Evolutionary conservation across 2,113 vertebrate species (phyloP).

Genomic region (Ageneiosus marmoratus): DNA sequence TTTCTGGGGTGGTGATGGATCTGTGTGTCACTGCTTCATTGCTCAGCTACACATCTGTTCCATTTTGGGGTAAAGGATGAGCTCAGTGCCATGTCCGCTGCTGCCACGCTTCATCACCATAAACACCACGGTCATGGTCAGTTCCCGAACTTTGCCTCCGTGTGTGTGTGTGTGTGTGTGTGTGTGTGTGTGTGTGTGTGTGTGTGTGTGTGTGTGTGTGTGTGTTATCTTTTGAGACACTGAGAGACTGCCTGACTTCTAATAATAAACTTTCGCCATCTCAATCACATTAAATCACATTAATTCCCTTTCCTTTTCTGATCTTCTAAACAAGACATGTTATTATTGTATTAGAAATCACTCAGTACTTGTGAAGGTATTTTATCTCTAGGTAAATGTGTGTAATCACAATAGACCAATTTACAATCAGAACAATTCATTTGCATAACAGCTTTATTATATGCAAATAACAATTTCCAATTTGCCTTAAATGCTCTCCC

Average conservation of each 20-base stretch:
- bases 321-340: not conserved
- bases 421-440: conserved; percentile 18
- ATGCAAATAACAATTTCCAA: conserved; percentile 21
- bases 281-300: not conserved
- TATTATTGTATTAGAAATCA: not conserved
- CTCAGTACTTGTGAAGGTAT: conserved; percentile 17
- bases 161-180: conserved; percentile 12
- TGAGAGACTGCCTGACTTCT: not conserved
- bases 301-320: not conserved
- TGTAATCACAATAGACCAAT: conserved; percentile 3
- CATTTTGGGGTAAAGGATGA: conserved; percentile 58
- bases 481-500: not conserved
- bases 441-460: not conserved
- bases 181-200: conserved; percentile 34
- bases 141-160: conserved; percentile 31
- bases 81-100: conserved; percentile 64
- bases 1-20: not conserved
- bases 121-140: conserved; percentile 63
- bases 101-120: conserved; percentile 69
- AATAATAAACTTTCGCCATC: not conserved
- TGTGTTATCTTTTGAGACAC: not conserved
- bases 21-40: conserved; percentile 22
- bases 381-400: conserved; percentile 52
- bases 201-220: conserved; percentile 14
- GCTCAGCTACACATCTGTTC: conserved; percentile 57